These are phyloP conservation scores for Electrona antarctica DNA, from an alignment of 2,113 vertebrate species.

Conservation along the genomic window DNA sequence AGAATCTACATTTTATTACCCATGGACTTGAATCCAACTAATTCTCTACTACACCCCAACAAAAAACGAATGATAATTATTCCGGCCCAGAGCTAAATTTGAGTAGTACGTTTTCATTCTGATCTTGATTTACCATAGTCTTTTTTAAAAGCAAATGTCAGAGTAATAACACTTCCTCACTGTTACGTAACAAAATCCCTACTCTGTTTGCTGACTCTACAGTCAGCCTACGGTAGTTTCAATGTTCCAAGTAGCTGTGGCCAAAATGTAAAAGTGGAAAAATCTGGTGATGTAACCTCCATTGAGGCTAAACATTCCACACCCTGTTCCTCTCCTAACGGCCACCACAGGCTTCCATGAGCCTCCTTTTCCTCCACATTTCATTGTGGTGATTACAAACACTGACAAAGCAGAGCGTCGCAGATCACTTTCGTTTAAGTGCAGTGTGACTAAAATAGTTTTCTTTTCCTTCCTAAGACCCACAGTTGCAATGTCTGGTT, in stretches of 20 bases:
- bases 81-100: too few relatives aligned
- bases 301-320: conserved; percentile 60
- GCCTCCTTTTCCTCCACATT: conserved; percentile 47
- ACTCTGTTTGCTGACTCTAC: conserved; percentile 20
- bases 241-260: conserved; percentile 54
- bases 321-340: conserved; percentile 61
- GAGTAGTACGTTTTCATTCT: too few relatives aligned
- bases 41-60: too few relatives aligned
- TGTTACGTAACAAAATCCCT: background rate
- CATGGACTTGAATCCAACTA: too few relatives aligned
- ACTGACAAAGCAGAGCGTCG: conserved; percentile 49
- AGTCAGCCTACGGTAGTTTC: conserved; percentile 13
- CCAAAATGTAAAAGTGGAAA: conserved; percentile 72
- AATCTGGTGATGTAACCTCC: conserved; percentile 73
- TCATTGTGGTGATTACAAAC: conserved; percentile 51
- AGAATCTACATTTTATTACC: too few relatives aligned
- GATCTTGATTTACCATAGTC: too few relatives aligned
- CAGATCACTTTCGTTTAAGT: conserved; percentile 41
- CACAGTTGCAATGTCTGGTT: conserved; percentile 37
- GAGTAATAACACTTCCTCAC: too few relatives aligned
- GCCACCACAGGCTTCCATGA: conserved; percentile 48
- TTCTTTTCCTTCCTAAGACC: conserved; percentile 25
- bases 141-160: too few relatives aligned
- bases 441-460: conserved; percentile 28
- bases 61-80: too few relatives aligned